Percentiles rank a stretch among this genome's conserved stretches.
Evolutionary conservation across 2,888 invertebrate species (phyloP).

Genomic region (Parnassius glacialis): DNA sequence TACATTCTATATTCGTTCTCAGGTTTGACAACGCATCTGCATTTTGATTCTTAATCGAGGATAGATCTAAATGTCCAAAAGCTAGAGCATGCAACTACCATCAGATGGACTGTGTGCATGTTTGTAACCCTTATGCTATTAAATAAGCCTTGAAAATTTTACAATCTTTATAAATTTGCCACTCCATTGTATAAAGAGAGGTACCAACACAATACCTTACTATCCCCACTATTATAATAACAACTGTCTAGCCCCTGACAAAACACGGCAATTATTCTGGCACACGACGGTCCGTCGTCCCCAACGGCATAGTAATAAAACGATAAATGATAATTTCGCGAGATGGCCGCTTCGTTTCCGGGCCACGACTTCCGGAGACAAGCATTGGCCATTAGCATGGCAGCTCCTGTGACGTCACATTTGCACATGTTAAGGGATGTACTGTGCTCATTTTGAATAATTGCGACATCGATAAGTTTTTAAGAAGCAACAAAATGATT

Average conservation of each 20-base stretch:
- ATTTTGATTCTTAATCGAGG: too few relatives aligned
- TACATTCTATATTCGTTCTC: too few relatives aligned
- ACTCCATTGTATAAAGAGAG: neutral
- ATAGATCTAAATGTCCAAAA: too few relatives aligned
- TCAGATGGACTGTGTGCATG: too few relatives aligned
- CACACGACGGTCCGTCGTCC: constrained; percentile 28
- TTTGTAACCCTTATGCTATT: too few relatives aligned
- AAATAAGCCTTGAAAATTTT: too few relatives aligned
- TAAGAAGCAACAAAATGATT: too few relatives aligned
- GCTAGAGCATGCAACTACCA: too few relatives aligned
- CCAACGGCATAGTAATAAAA: constrained; percentile 60
- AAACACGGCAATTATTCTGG: constrained; percentile 15
- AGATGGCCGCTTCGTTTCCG: constrained; percentile 71
- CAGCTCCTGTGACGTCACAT: constrained; percentile 66
- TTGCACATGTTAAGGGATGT: constrained; percentile 39
- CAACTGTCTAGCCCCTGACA: constrained; percentile 28
- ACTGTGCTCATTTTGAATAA: neutral
- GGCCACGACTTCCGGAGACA: constrained; percentile 69
- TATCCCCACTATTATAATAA: constrained; percentile 32
- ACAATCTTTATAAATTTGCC: too few relatives aligned
- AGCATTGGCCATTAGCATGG: constrained; percentile 77
- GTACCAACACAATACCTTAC: neutral
- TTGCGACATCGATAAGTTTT: constrained; percentile 1
- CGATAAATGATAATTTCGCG: constrained; percentile 74
- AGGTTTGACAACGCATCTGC: too few relatives aligned